These are phyloP conservation scores for Molossus alvarezi DNA, from an alignment of 2,797 vertebrate species.

Conservation along the genomic window DNA sequence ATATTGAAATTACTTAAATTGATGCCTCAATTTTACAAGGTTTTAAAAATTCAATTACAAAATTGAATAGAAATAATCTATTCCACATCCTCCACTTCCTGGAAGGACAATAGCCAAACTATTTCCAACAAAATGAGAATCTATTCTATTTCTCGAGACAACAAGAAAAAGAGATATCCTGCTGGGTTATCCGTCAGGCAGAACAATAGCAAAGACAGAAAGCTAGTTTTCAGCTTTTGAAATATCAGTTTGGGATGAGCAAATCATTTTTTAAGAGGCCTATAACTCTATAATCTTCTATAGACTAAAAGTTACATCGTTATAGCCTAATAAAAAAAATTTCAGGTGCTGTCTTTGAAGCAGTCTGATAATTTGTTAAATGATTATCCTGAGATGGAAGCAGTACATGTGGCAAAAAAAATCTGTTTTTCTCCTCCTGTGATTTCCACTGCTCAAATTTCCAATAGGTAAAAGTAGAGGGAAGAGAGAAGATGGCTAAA, in stretches of 20 bases:
- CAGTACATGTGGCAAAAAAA: neutral
- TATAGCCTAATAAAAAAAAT: slow-evolving; percentile 43
- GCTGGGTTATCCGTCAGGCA: neutral
- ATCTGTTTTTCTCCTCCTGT: neutral
- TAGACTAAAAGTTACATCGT: slow-evolving; percentile 14
- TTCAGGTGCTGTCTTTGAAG: slow-evolving; percentile 52
- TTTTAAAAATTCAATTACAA: slow-evolving; percentile 61
- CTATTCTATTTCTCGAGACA: slow-evolving; percentile 37
- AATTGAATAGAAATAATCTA: slow-evolving; percentile 49
- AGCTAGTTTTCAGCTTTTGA: slow-evolving; percentile 48
- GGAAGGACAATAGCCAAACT: slow-evolving; percentile 16
- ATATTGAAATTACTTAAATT: slow-evolving; percentile 23
- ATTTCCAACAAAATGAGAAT: neutral
- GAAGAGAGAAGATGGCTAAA: neutral
- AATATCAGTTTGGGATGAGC: slow-evolving; percentile 45
- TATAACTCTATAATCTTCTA: slow-evolving; percentile 13
- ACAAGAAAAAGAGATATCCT: slow-evolving; percentile 4
- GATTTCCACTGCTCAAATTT: slow-evolving; percentile 48
- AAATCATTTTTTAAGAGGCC: slow-evolving; percentile 14
- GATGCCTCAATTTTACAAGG: neutral
- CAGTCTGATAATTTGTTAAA: slow-evolving; percentile 61
- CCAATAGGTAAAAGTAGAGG: slow-evolving; percentile 32
- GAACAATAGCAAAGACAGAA: slow-evolving; percentile 54
- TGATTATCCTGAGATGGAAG: slow-evolving; percentile 22
- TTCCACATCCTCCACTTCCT: slow-evolving; percentile 16